These are phyloP conservation scores for Cyphomyrus discorhynchus DNA, from an alignment of 2,113 vertebrate species.

Conservation along the genomic window DNA sequence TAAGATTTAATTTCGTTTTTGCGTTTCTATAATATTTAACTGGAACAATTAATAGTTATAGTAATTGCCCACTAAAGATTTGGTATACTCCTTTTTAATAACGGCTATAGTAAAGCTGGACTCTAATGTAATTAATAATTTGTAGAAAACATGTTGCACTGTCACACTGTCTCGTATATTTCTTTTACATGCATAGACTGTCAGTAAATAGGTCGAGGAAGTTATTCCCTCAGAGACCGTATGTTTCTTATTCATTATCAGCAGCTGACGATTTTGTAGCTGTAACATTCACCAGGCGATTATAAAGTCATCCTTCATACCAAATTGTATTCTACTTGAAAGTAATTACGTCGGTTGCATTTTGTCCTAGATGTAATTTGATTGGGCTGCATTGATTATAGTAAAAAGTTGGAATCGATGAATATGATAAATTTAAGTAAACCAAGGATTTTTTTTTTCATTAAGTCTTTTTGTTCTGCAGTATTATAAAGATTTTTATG, in stretches of 20 bases:
- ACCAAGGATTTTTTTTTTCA: neutral
- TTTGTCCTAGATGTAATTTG: neutral
- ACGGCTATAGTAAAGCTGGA: neutral
- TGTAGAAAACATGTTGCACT: neutral
- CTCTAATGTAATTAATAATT: neutral
- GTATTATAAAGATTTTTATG: neutral
- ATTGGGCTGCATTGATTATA: neutral
- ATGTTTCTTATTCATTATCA: neutral
- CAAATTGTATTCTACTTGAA: neutral
- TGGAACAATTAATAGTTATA: neutral
- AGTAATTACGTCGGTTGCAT: neutral
- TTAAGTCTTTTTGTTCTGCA: neutral
- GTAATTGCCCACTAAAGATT: neutral
- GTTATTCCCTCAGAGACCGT: neutral
- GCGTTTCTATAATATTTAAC: neutral
- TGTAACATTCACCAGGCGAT: neutral
- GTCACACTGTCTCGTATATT: neutral
- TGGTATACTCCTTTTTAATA: neutral
- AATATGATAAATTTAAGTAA: neutral
- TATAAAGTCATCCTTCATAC: neutral
- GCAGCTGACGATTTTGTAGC: neutral
- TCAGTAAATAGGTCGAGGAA: neutral
- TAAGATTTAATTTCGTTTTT: neutral
- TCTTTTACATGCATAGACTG: neutral
- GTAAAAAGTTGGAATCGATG: neutral